Base-by-base conservation (phyloP, 2,888 invertebrate species). In the Tipula helvola region DNA sequence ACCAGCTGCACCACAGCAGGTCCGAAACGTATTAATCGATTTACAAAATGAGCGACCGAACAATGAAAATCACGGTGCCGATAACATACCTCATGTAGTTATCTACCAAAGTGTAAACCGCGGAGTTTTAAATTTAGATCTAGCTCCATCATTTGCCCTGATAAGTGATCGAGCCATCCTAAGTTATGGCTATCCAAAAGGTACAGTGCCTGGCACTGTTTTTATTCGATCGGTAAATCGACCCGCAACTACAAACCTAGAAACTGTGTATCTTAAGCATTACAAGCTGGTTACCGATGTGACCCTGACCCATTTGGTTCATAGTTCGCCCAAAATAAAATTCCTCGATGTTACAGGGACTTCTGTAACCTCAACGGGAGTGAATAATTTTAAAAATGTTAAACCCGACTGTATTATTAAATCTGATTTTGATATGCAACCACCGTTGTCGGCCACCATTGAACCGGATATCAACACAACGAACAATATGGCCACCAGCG, bases 291-390 rank as follows among this genome's bases (percentile, higher is more conserved):
- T 96, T 0, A 95, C 95, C 0, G 93, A 95, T 89, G 90, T 92
- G 5, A 94, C 94, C 85, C 89, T 96, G 18, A 90, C 91, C 13
- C 95, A 95, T 89, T 90, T 95, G 86, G 93, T 93, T 0, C 92
- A 93, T 0, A 94, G 94, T 0, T 94, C 95, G 0, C 94, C 94
- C 0, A 90, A 92, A 87, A 90, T 96, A 13, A 90, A 91, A 7
- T 91, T 91, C 36, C 89, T 96, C 0, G 96, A 96, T 90, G 93
- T 96, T 0, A 94, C 94, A 0, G 93, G 94, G 0, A 95, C 95
- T 0, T 92, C 92, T 0, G 94, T 96, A 0, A 95, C 95, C 0
- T 90, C 90, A 5, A 89, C 91, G 0, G 96, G 95, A 0, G 92
- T 96, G 0, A 92, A 92, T n/a, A 90, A 91, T 0, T 96, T 96